phyloP scores from a whole-genome alignment of 2,113 vertebrate species.

The Sinosuthora webbiana region DNA sequence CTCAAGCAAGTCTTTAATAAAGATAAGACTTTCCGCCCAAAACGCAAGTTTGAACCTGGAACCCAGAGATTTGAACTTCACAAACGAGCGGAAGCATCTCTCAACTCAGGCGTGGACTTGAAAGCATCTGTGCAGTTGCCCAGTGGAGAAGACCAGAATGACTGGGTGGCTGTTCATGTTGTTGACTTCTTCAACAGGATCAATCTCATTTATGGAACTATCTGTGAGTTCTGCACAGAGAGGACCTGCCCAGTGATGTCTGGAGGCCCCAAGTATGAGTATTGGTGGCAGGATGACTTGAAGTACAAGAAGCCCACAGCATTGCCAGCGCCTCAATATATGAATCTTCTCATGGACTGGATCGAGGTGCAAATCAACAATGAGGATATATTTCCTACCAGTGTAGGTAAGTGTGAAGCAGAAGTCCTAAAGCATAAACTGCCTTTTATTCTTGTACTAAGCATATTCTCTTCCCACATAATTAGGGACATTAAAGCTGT shows the following conservation, averaged over 20 bases:
- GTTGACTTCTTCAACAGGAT: conserved; percentile 89
- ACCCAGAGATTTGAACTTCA: conserved; percentile 87
- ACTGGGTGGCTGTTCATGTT: conserved; percentile 87
- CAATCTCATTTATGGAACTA: conserved; percentile 87
- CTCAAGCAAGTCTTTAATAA: conserved; percentile 89
- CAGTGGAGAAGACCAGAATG: conserved; percentile 81
- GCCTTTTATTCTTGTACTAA: not conserved
- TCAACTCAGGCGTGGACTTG: conserved; percentile 80
- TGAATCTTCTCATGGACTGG: conserved; percentile 90
- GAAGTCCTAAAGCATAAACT: not conserved
- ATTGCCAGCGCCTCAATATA: conserved; percentile 83
- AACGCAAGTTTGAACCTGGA: conserved; percentile 85
- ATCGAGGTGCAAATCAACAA: conserved; percentile 88
- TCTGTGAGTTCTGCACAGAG: conserved; percentile 87
- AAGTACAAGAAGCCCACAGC: conserved; percentile 87
- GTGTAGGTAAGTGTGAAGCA: conserved; percentile 75
- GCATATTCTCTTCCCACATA: not conserved
- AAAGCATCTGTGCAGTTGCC: conserved; percentile 81
- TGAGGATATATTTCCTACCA: conserved; percentile 84
- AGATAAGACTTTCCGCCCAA: conserved; percentile 86
- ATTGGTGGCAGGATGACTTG: conserved; percentile 85
- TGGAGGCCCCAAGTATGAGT: conserved; percentile 85
- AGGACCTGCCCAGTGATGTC: conserved; percentile 86
- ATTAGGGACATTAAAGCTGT: not conserved
- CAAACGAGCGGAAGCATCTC: conserved; percentile 81